Evolutionary conservation across 2,888 invertebrate genomes (phyloP), one percentile per base, ranked within the genome.

Genomic region (Cataglyphis rosenhaueri): DNA sequence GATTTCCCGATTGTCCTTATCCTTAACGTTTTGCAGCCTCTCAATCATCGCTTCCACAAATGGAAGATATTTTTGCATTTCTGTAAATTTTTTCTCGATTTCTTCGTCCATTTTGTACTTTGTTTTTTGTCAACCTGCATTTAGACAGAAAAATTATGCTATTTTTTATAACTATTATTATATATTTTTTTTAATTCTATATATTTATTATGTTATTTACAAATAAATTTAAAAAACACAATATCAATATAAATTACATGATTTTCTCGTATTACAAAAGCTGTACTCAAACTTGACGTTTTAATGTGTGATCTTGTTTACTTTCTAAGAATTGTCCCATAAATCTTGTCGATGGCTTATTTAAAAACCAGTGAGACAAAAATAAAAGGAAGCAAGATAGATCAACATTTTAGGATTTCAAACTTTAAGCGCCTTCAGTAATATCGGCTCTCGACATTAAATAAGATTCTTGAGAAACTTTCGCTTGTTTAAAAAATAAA

Each of bases 41-140:
- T 95, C 95, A 91, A 97, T 97, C 95, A 97, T 96, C 88, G 95
- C 96, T 92, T 96, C 96, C 93, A 97, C 94, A 92, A 97, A 97
- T n/a, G 97, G 97, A 90, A 97, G 96, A 94, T 96, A 97, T 90
- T 95, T 95, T 94, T 96, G 96, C 95, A 97, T 96, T 92, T 96
- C 96, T 89, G 95, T 95, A 92, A 97, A 95, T 94, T 96, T 97
- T 85, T 92, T 94, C 85, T 96, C 95, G 95, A 29, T 29, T 29
- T 96, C 96, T 71, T 95, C 95, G 85, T 95, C 95, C 92, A 92
- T 92, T 81, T 84, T 91, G 87, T 65, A 84, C 65, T 84, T 29
- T 64, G 83, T 64, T 61, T 66, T 73, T 85, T 84, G 65, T 84
- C 85, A 79, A 86, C 85, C 88, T 90, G 81, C 25, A 32, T 71